Evolutionary conservation across 2,113 vertebrate genomes (phyloP), one percentile per base, ranked within the genome.

Genomic region (Pardalotus punctatus): DNA sequence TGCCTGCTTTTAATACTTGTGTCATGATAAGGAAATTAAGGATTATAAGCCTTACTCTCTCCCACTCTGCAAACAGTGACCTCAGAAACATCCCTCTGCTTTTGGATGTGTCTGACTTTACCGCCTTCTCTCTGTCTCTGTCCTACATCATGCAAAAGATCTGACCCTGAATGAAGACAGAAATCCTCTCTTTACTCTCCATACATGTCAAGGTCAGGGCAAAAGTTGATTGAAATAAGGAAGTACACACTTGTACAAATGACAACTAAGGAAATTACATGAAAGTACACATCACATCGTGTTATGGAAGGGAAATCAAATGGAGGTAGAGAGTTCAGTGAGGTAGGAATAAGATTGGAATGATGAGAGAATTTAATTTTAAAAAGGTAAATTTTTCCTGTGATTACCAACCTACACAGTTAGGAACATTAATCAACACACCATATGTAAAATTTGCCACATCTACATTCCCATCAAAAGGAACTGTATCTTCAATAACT

Each of bases 121-220:
- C 13, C 0, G 0, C 4, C 8, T 65, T 58, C n/a, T n/a, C 25
- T 6, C 6, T n/a, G 10, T 35, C 28, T 85, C 4, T 70, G 14
- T 48, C 13, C 5, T 16, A 78, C 5, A 25, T 54, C 29, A 33
- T 17, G 33, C 6, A 67, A 22, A 58, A 70, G 5, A 43, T 70
- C 25, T 58, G 33, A 56, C 9, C 10, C 9, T 56, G 23, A 47
- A 65, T 29, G 16, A 87, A 13, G 14, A 81, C 0, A 0, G 1
- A 81, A 81, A 8, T 61, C 24, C 2, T 48, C 21, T 62, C 29
- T 22, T 54, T 90, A 24, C 5, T 60, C 12, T 36, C 9, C 2
- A 6, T 38, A 14, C 24, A 27, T 33, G 6, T 42, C 53, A 72
- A 69, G 19, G 6, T 57, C 36, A 79, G 48, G 8, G 18, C 40